These are phyloP conservation scores for Nomia melanderi DNA, from an alignment of 1,140 invertebrate genomes.

Conservation along the genomic window DNA sequence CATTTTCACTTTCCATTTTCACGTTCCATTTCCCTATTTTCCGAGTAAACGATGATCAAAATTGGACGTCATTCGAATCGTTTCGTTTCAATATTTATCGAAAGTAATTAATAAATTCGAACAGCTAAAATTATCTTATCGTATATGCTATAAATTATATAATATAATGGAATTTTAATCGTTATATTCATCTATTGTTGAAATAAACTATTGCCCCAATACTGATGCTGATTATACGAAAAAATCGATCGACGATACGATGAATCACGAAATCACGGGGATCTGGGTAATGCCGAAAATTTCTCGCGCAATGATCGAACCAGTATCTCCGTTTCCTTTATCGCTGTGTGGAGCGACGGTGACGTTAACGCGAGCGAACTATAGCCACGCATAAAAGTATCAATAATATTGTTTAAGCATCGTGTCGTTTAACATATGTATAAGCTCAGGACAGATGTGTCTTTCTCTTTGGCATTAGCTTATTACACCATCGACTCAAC, in stretches of 20 bases:
- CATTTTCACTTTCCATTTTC: no score
- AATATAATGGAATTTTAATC: no score
- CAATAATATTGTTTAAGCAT: conserved; percentile 80
- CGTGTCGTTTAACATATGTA: conserved; percentile 79
- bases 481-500: conserved; percentile 48
- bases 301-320: conserved; percentile 14
- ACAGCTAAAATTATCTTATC: no score
- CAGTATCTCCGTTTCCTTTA: background rate
- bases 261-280: background rate
- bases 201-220: no score
- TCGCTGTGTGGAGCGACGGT: conserved; percentile 30
- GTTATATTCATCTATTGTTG: no score
- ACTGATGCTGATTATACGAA: no score
- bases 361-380: conserved; percentile 72
- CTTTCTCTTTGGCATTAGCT: conserved; percentile 62
- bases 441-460: conserved; percentile 79
- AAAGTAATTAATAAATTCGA: no score
- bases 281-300: background rate
- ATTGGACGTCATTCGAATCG: no score
- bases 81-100: no score
- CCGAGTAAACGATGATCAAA: background rate
- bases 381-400: conserved; percentile 79
- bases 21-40: background rate
- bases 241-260: conserved; percentile 24
- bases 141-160: no score